Conservation (phyloP, 2,888 invertebrate species). For the Biston stratarius region DNA sequence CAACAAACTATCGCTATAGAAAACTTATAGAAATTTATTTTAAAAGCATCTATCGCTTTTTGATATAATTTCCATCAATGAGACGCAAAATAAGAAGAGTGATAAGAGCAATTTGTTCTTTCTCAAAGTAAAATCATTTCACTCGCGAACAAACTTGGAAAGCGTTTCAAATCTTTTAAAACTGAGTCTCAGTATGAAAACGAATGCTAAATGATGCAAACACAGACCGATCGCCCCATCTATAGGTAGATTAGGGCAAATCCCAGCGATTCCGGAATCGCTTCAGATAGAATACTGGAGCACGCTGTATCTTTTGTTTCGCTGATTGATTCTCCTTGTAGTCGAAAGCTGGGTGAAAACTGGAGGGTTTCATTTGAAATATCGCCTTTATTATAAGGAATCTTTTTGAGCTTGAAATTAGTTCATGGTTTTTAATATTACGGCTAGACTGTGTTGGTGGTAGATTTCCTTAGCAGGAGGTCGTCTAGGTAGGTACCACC, state of each 20-base stretch:
- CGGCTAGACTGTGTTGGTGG: no score
- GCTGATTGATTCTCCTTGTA: slow-evolving; percentile 38
- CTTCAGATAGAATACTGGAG: slow-evolving; percentile 41
- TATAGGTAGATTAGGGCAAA: slow-evolving; percentile 42
- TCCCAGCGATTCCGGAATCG: slow-evolving; percentile 40
- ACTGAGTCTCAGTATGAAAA: slow-evolving; percentile 29
- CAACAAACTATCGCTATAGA: background rate
- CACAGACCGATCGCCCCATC: slow-evolving; percentile 38
- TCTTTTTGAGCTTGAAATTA: background rate
- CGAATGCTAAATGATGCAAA: slow-evolving; percentile 40
- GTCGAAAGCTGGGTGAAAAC: slow-evolving; percentile 11
- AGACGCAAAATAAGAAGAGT: slow-evolving; percentile 4
- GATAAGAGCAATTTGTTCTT: slow-evolving; percentile 8
- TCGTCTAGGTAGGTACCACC: no score
- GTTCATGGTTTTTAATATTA: background rate
- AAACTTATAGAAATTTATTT: no score
- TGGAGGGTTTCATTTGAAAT: slow-evolving; percentile 10
- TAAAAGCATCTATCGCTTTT: background rate
- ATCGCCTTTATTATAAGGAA: background rate
- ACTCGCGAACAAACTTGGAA: slow-evolving; percentile 23
- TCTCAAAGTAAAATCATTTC: slow-evolving; percentile 13
- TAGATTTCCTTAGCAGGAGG: no score
- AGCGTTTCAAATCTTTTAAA: slow-evolving; percentile 26
- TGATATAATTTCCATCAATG: background rate
- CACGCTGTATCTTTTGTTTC: slow-evolving; percentile 36